phyloP scores from a whole-genome alignment of 1,140 invertebrate species.

The Chelonus insularis region DNA sequence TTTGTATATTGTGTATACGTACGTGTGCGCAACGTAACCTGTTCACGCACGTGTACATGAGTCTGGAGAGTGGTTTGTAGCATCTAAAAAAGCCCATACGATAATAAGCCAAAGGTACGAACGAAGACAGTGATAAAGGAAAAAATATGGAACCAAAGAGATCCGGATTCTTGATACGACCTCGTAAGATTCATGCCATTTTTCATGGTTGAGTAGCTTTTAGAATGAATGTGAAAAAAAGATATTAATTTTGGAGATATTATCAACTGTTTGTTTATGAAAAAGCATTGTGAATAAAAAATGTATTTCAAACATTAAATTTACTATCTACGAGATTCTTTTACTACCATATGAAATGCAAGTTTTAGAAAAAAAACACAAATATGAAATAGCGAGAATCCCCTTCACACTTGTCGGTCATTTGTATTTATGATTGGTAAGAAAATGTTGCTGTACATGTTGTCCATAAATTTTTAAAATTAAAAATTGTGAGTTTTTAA shows the following conservation, averaged over 20 bases:
- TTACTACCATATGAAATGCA: too few species aligned
- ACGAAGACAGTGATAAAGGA: background rate
- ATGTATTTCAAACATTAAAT: too few species aligned
- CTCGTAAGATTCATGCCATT: background rate
- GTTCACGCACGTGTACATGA: slow-evolving; percentile 28
- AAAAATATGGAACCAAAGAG: background rate
- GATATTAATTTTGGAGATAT: slow-evolving; percentile 1
- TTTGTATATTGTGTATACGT: too few species aligned
- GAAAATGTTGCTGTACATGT: too few species aligned
- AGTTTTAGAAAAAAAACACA: too few species aligned
- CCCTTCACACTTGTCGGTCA: too few species aligned
- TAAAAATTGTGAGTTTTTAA: too few species aligned
- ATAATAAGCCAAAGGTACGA: slow-evolving; percentile 5
- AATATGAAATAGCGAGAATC: too few species aligned
- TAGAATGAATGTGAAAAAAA: background rate
- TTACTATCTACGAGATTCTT: too few species aligned
- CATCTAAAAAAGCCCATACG: slow-evolving; percentile 3
- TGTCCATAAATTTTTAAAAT: too few species aligned
- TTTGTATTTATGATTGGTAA: too few species aligned
- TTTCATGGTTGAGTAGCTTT: background rate
- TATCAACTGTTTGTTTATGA: background rate
- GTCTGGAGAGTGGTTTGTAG: background rate
- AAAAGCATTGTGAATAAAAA: background rate
- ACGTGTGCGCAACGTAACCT: slow-evolving; percentile 24
- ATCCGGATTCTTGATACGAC: background rate